These are phyloP conservation scores for Heliconius aoede DNA, from an alignment of 2,888 invertebrate species.

Conservation along the genomic window DNA sequence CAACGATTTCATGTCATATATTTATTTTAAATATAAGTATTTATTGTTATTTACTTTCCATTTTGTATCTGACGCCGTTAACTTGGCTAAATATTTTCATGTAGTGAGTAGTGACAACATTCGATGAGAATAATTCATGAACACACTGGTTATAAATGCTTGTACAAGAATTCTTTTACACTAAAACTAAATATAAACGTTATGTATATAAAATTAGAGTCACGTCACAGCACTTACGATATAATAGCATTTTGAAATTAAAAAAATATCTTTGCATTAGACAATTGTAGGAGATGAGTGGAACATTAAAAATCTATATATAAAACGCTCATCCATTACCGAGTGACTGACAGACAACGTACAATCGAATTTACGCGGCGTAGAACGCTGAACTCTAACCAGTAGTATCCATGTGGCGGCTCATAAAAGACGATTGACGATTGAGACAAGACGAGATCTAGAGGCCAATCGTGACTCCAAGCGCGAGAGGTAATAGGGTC, in stretches of 20 bases:
- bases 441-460: too few species aligned
- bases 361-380: neutral
- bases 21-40: too few species aligned
- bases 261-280: neutral
- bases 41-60: too few species aligned
- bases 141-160: too few species aligned
- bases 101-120: neutral
- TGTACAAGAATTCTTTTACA: neutral
- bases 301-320: slow-evolving; percentile 1
- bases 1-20: too few species aligned
- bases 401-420: neutral
- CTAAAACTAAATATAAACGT: neutral
- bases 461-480: too few species aligned
- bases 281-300: neutral
- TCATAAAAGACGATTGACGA: too few species aligned
- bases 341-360: neutral
- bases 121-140: neutral
- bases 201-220: neutral
- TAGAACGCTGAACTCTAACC: neutral
- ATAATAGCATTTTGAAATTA: neutral
- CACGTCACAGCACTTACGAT: neutral
- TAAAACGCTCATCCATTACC: neutral
- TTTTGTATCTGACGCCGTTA: too few species aligned
- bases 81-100: too few species aligned
- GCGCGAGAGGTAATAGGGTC: too few species aligned